Base-by-base conservation (phyloP, 2,797 vertebrate genomes). In the Enteromius mattozi region DNA sequence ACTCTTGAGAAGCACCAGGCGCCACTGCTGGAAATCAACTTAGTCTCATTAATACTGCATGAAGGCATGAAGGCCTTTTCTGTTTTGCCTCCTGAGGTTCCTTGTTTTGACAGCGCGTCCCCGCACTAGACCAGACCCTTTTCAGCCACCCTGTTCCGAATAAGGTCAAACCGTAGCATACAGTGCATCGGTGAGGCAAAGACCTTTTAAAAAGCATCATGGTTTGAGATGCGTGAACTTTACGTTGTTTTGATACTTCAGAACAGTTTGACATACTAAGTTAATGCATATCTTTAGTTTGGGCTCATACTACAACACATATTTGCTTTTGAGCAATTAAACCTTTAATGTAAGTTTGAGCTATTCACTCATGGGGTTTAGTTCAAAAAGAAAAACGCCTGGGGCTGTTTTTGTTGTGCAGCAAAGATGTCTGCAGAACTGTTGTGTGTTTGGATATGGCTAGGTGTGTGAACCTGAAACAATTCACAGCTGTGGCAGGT, bases 401-500 rank as follows among this genome's bases (percentile, higher is more conserved):
- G 35, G 7, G 82, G 74, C 63, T 78, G 35, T 76, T 78, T 78
- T 83, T 56, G 47, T 45, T 33, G 74, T 56, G 24, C 17, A 54
- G 47, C 63, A 45, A 27, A 56, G 35, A 77, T 30, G 56, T 19
- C 86, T 85, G 51, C 45, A 51, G 21, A 51, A 77, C 47, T 3
- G 24, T 40, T 78, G 63, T 85, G 84, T 78, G 51, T 65, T 81
- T 30, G 21, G 66, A 49, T 63, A 49, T 59, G 30, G 24, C 27
- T 16, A 27, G 35, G 65, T 63, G 81, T 87, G 65, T 17, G 75
- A 81, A 66, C 78, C 19, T 33, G 21, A 85, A 82, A 88, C 76
- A 78, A 63, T 81, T 88, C 63, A 80, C 80, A 59, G 79, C 74
- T 75, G 68, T 85, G 75, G 82, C 84, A 82, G 75, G 80, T 76